Evolutionary conservation across 2,113 vertebrate genomes (phyloP).

Genomic region (Nerophis lumbriciformis): DNA sequence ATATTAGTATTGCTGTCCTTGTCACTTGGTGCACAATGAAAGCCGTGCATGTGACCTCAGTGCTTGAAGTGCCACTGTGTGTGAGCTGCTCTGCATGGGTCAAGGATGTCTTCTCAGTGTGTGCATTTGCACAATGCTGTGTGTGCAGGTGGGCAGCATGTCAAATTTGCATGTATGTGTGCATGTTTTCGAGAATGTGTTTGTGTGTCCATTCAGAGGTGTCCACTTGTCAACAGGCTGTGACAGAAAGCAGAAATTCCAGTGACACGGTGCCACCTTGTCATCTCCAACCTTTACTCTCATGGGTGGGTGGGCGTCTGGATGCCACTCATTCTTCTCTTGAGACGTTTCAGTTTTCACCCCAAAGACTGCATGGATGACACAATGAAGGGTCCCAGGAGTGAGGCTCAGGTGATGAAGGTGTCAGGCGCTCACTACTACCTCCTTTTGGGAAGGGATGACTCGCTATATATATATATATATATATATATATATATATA

Average conservation of each 20-base stretch:
- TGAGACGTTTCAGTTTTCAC: conserved; percentile 32
- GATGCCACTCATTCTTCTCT: conserved; percentile 30
- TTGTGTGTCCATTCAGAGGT: conserved; percentile 36
- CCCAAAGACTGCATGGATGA: conserved; percentile 43
- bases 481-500: too few relatives aligned
- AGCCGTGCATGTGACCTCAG: conserved; percentile 21
- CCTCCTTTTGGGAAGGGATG: conserved; percentile 22
- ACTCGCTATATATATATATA: neutral
- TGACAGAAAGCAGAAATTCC: conserved; percentile 59
- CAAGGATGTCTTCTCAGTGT: neutral
- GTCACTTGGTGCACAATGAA: conserved; percentile 22
- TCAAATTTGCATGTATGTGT: neutral
- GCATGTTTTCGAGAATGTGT: neutral
- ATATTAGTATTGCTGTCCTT: conserved; percentile 7
- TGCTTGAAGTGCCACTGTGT: conserved; percentile 28
- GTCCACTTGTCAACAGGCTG: conserved; percentile 48
- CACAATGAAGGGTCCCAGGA: conserved; percentile 46
- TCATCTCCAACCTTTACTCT: conserved; percentile 47
- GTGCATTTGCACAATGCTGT: neutral
- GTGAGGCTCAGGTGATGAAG: conserved; percentile 52
- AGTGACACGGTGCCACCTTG: conserved; percentile 49
- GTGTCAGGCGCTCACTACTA: conserved; percentile 24
- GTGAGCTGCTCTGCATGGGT: conserved; percentile 19
- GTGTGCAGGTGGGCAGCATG: neutral
- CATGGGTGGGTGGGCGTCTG: conserved; percentile 12